Percentiles rank a stretch among this genome's conserved stretches.
Evolutionary conservation across 1,140 invertebrate genomes (phyloP).

Genomic region (Aphelenchoides besseyi): DNA sequence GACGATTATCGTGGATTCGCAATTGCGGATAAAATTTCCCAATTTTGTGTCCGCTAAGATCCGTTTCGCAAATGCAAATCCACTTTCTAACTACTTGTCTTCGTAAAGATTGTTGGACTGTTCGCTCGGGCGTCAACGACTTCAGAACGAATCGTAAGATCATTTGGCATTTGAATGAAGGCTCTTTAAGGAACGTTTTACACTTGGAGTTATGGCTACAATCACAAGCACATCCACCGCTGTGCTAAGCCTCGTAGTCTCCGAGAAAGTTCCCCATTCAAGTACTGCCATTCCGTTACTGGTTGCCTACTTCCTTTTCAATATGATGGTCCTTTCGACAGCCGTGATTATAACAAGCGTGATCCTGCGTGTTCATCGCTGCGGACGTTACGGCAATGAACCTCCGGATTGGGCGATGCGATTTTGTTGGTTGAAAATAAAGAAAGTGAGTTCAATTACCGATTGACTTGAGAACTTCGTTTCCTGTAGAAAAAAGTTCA

Average conservation of each 20-base stretch:
- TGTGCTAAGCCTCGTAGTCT: conserved; percentile 52
- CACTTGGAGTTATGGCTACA: conserved; percentile 52
- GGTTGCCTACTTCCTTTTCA: conserved; percentile 57
- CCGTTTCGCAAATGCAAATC: neutral
- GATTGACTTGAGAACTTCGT: neutral
- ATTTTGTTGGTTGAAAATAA: conserved; percentile 33
- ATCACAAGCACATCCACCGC: conserved; percentile 39
- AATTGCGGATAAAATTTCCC: too few species aligned
- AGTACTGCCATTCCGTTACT: conserved; percentile 53
- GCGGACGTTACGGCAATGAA: conserved; percentile 48
- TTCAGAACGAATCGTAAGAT: conserved; percentile 44
- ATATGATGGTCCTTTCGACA: conserved; percentile 53
- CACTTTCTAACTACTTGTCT: neutral
- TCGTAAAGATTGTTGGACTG: conserved; percentile 52
- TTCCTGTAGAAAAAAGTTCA: neutral
- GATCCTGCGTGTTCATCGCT: conserved; percentile 52
- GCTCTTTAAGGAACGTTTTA: conserved; percentile 47
- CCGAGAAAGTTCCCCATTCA: conserved; percentile 54
- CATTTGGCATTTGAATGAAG: neutral
- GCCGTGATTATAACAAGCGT: conserved; percentile 52
- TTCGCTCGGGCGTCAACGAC: conserved; percentile 55
- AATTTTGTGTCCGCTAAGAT: too few species aligned
- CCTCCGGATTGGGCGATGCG: conserved; percentile 40
- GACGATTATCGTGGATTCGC: too few species aligned
- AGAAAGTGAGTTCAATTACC: neutral